These are phyloP conservation scores for Parauchenoglanis ngamensis DNA, from an alignment of 2,797 vertebrate species.

Conservation along the genomic window DNA sequence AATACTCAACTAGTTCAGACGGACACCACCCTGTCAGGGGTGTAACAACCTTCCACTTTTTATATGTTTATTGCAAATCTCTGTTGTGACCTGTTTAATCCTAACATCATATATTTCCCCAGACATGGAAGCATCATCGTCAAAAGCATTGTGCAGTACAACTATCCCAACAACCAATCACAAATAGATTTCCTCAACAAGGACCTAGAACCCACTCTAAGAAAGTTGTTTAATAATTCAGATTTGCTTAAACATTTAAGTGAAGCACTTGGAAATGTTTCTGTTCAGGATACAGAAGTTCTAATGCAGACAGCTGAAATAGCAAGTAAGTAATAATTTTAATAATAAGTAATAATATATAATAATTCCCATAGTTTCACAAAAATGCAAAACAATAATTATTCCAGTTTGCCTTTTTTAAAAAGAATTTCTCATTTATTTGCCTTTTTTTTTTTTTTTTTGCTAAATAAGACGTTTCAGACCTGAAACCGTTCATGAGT, in stretches of 20 bases:
- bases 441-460: neutral
- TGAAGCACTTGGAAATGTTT: slow-evolving; percentile 56
- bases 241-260: slow-evolving; percentile 60
- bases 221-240: slow-evolving; percentile 57
- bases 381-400: neutral
- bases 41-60: neutral
- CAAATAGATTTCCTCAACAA: slow-evolving; percentile 71
- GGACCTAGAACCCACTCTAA: slow-evolving; percentile 51
- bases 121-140: slow-evolving; percentile 65
- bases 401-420: neutral
- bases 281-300: slow-evolving; percentile 41
- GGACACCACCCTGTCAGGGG: neutral
- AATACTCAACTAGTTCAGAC: neutral
- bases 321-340: slow-evolving; percentile 58
- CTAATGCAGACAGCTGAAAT: slow-evolving; percentile 48
- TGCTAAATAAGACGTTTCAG: slow-evolving; percentile 55
- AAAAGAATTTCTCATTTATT: neutral
- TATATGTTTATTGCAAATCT: neutral
- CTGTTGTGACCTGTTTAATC: neutral
- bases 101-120: neutral
- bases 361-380: neutral
- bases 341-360: too few relatives aligned
- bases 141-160: slow-evolving; percentile 62
- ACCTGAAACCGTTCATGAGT: slow-evolving; percentile 61
- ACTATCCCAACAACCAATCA: slow-evolving; percentile 67